A percentile compares a stretch with the other conserved stretches of the same genome.
Conservation (phyloP, 2,113 vertebrate genomes). For the Tachuris rubrigastra region DNA sequence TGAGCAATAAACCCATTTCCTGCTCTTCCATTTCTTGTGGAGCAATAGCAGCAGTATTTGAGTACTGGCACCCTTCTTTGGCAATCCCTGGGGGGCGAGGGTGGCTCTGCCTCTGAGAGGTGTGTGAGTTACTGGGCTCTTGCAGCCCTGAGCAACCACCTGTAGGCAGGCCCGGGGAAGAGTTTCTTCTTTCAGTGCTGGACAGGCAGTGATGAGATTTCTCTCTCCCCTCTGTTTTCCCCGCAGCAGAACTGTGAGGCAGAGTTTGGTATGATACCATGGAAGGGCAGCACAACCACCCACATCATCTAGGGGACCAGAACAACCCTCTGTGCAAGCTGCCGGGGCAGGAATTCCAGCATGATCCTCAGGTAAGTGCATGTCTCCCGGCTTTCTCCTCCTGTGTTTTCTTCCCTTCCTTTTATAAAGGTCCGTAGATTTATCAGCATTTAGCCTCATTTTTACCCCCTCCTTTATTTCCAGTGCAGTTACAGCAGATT, state of each 20-base stretch:
- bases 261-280: constrained; percentile 80
- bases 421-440: not conserved
- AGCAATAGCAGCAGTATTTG: too few relatives aligned
- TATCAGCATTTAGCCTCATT: not conserved
- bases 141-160: not conserved
- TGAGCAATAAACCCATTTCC: too few relatives aligned
- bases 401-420: not conserved
- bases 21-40: too few relatives aligned
- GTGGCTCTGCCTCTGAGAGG: not conserved
- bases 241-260: constrained; percentile 36
- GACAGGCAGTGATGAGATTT: not conserved
- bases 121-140: not conserved
- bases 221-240: not conserved
- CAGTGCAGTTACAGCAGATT: not conserved
- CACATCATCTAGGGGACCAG: constrained; percentile 80
- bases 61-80: too few relatives aligned
- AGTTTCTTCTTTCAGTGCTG: accelerated
- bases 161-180: not conserved
- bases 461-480: not conserved
- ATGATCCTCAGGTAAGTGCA: constrained; percentile 77
- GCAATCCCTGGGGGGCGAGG: too few relatives aligned
- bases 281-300: constrained; percentile 84
- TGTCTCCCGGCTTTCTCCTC: not conserved
- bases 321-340: constrained; percentile 79
- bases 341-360: constrained; percentile 74